phyloP scores from a whole-genome alignment of 2,888 invertebrate genomes.

The Lottia gigantea region DNA sequence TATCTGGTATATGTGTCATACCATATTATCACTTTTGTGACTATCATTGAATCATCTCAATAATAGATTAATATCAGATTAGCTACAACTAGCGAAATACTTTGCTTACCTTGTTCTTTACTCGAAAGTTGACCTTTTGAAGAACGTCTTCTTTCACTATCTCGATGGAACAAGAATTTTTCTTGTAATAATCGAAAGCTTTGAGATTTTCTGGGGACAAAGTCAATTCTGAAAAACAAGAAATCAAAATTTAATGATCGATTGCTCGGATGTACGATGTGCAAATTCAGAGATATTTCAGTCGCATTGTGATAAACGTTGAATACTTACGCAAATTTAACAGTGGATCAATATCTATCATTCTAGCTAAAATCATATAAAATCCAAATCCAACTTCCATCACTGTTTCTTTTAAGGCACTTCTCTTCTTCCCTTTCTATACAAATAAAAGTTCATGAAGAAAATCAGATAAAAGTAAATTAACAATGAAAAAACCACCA shows the following conservation, averaged over 20 bases:
- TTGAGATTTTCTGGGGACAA: constrained; percentile 56
- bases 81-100: too few relatives aligned
- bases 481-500: neutral
- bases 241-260: neutral
- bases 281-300: neutral
- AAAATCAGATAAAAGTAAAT: too few relatives aligned
- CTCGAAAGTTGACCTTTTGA: constrained; percentile 67
- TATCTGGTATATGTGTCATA: too few relatives aligned
- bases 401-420: constrained; percentile 50
- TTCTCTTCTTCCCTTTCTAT: constrained; percentile 57
- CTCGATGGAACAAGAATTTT: constrained; percentile 66
- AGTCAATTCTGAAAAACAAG: constrained; percentile 37
- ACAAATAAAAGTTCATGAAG: constrained; percentile 16
- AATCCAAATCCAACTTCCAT: constrained; percentile 65
- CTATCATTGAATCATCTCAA: too few relatives aligned
- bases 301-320: neutral
- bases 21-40: too few relatives aligned
- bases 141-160: constrained; percentile 65
- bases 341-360: constrained; percentile 63
- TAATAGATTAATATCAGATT: too few relatives aligned
- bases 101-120: constrained; percentile 63
- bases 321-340: constrained; percentile 46
- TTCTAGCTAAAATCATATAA: constrained; percentile 64
- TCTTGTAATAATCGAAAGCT: constrained; percentile 64
- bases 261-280: neutral